Evolutionary conservation across 1,140 invertebrate species (phyloP).

Genomic region (Pemphigus obesinymphae): DNA sequence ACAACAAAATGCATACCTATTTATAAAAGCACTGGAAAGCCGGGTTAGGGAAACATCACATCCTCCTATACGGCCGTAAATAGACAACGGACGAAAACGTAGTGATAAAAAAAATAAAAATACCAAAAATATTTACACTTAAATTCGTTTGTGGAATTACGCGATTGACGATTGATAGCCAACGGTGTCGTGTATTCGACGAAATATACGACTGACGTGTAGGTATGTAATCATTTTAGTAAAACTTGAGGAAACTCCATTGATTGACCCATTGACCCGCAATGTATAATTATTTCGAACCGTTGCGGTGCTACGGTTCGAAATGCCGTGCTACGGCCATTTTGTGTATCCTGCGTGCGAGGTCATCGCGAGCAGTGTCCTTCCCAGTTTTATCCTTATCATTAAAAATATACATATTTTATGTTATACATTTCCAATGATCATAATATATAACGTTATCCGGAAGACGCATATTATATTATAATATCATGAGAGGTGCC

Average conservation of each 20-base stretch:
- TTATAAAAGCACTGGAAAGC: constrained; percentile 16
- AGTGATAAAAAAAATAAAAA: too few species aligned
- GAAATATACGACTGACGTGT: too few species aligned
- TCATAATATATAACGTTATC: background rate
- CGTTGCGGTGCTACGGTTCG: too few species aligned
- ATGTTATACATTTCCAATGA: background rate
- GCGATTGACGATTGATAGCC: too few species aligned
- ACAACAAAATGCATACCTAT: constrained; percentile 15
- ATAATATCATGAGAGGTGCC: background rate
- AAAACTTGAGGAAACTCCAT: constrained; percentile 22
- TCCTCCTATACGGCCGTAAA: too few species aligned
- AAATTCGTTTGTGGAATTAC: too few species aligned
- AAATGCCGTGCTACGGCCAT: background rate
- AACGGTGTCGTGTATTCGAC: too few species aligned
- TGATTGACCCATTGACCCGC: constrained; percentile 36
- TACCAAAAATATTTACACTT: too few species aligned
- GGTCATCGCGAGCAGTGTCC: background rate
- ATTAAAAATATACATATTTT: background rate
- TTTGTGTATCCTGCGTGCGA: background rate
- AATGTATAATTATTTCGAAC: background rate
- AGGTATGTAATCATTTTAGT: background rate
- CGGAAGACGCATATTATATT: background rate
- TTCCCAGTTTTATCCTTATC: too few species aligned
- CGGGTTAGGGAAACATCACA: too few species aligned
- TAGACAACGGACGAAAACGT: too few species aligned